Evolutionary conservation across 2,888 invertebrate species (phyloP).

Genomic region (Drosophila mulleri): DNA sequence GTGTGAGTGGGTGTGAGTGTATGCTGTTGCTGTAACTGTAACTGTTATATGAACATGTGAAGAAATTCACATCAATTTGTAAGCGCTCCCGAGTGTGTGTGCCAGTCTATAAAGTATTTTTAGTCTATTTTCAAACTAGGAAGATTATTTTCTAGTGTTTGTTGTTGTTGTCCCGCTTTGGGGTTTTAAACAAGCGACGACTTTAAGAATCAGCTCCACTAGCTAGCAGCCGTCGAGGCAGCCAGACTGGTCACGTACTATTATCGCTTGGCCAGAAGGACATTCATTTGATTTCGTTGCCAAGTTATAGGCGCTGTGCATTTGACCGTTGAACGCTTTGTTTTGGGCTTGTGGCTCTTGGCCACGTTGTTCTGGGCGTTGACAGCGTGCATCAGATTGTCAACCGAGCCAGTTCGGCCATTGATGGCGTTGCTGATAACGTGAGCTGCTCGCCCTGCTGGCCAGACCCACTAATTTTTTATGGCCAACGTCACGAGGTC

Average conservation of each 20-base stretch:
- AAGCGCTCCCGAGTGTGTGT: conserved; percentile 35
- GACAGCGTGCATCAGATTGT: conserved; percentile 68
- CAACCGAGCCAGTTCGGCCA: conserved; percentile 50
- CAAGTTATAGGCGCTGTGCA: conserved; percentile 70
- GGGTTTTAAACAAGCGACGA: conserved; percentile 29
- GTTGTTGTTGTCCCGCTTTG: not conserved
- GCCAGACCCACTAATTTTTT: conserved; percentile 78
- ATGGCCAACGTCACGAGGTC: conserved; percentile 60
- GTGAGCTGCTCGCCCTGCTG: conserved; percentile 48
- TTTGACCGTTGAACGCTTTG: conserved; percentile 41
- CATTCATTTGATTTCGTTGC: conserved; percentile 72
- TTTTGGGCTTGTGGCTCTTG: conserved; percentile 14
- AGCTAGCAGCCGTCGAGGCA: not conserved
- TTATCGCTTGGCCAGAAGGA: conserved; percentile 65
- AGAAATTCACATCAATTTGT: conserved; percentile 78
- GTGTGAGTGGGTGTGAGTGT: conserved; percentile 17
- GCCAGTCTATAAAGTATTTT: conserved; percentile 28
- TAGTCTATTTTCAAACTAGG: conserved; percentile 28
- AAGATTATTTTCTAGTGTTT: conserved; percentile 14
- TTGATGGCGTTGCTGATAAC: conserved; percentile 75
- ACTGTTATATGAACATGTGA: conserved; percentile 69
- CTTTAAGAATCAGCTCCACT: conserved; percentile 38
- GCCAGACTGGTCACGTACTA: conserved; percentile 74
- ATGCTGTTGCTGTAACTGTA: conserved; percentile 31
- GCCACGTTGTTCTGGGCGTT: conserved; percentile 54